These are phyloP conservation scores for Willowsia nigromaculata DNA, from an alignment of 2,888 invertebrate species.

Conservation along the genomic window DNA sequence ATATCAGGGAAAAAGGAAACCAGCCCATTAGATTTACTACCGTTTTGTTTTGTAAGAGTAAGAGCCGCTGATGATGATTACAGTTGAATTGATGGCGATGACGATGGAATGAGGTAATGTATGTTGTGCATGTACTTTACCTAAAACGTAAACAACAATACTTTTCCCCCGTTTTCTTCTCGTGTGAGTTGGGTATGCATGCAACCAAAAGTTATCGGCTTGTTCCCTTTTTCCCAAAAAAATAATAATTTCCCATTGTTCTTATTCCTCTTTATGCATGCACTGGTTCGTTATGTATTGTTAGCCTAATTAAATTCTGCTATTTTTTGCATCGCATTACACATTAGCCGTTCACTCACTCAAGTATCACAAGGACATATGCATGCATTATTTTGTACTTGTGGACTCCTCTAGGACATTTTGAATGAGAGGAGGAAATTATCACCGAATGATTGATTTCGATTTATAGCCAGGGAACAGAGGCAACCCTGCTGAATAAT, in stretches of 20 bases:
- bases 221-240: constrained; percentile 13
- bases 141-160: neutral
- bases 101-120: constrained; percentile 21
- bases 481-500: constrained; percentile 63
- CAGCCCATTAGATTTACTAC: constrained; percentile 61
- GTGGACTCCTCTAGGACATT: constrained; percentile 4
- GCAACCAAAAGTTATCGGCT: neutral
- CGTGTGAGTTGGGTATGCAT: constrained; percentile 6
- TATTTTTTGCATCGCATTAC: constrained; percentile 53
- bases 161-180: neutral
- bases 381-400: neutral
- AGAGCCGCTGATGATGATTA: constrained; percentile 11
- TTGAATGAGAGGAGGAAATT: constrained; percentile 67
- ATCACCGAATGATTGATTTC: constrained; percentile 72
- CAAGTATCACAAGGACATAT: constrained; percentile 19
- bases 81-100: constrained; percentile 9
- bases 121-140: neutral
- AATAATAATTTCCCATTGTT: constrained; percentile 19
- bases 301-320: constrained; percentile 59
- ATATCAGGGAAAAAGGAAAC: constrained; percentile 39
- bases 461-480: constrained; percentile 34
- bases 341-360: neutral
- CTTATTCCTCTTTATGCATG: neutral
- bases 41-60: constrained; percentile 34
- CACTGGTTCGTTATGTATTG: neutral